Percentiles rank a stretch among this genome's conserved stretches.
phyloP scores from a whole-genome alignment of 2,797 vertebrate species.

The Platyrinchus mystaceus region DNA sequence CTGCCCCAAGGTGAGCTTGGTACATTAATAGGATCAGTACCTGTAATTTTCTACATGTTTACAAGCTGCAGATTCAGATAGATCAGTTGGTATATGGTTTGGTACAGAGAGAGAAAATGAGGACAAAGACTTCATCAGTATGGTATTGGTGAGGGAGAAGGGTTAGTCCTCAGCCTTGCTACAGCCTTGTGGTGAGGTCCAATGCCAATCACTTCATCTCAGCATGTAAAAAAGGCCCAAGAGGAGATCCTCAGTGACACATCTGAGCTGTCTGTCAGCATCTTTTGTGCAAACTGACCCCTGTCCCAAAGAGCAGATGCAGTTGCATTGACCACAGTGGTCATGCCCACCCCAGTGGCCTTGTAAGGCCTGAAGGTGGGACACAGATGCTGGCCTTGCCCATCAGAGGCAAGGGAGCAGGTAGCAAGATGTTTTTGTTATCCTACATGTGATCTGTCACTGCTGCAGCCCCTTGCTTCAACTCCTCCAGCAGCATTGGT shows the following conservation, averaged over 20 bases:
- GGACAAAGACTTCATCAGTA: neutral
- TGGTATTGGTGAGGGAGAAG: neutral
- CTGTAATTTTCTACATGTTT: neutral
- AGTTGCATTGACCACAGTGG: neutral
- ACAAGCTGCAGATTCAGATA: neutral
- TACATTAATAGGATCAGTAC: neutral
- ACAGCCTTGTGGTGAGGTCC: neutral
- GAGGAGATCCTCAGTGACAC: neutral
- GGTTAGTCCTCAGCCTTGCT: neutral
- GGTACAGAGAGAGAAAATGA: neutral
- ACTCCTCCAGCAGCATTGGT: neutral
- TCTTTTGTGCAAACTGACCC: neutral
- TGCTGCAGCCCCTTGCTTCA: neutral
- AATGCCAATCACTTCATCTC: neutral
- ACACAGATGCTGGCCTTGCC: neutral
- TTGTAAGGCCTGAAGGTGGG: neutral
- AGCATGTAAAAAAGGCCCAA: neutral
- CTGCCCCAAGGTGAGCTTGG: neutral
- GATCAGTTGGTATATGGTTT: neutral
- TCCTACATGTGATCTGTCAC: neutral
- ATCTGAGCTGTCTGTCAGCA: neutral
- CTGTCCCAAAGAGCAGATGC: neutral
- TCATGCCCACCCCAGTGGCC: accelerated
- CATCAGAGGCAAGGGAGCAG: neutral
- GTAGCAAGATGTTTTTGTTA: neutral